Conservation (phyloP, 30 jellyfish, hydroid and myxozoan species). For the Aurelia sp. region DNA sequence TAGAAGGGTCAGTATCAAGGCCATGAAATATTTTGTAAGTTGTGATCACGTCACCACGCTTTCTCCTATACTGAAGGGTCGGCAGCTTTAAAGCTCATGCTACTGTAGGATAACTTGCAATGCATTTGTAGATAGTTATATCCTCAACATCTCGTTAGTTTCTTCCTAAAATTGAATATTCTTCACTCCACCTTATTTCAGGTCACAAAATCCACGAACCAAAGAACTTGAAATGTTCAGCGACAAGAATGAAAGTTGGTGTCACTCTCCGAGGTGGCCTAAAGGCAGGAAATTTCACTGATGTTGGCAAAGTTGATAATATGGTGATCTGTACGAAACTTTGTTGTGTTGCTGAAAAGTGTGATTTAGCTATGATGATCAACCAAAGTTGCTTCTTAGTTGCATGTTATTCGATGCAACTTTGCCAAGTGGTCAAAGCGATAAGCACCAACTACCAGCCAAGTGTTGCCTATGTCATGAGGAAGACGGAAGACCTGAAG, state of each 20-base stretch:
- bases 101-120: too few relatives aligned
- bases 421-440: constrained; percentile 81
- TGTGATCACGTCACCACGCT: too few relatives aligned
- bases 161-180: too few relatives aligned
- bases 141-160: too few relatives aligned
- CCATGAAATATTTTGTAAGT: too few relatives aligned
- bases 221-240: constrained; percentile 80
- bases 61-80: too few relatives aligned
- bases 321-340: constrained; percentile 87
- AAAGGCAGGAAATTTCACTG: constrained; percentile 94
- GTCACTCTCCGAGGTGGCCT: constrained; percentile 96
- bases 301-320: constrained; percentile 87
- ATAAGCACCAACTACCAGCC: constrained; percentile 84
- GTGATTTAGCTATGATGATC: constrained; percentile 92
- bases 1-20: too few relatives aligned
- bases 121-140: too few relatives aligned
- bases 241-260: constrained; percentile 91
- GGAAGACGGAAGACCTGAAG: constrained; percentile 71
- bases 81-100: too few relatives aligned
- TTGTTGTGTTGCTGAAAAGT: constrained; percentile 89
- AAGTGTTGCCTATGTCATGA: constrained; percentile 89
- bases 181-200: neutral
- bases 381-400: constrained; percentile 85
- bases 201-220: constrained; percentile 73
- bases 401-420: constrained; percentile 76